Percentiles rank a stretch among this genome's conserved stretches.
Conservation (phyloP, 2,113 vertebrate genomes). For the Octodon degus region DNA sequence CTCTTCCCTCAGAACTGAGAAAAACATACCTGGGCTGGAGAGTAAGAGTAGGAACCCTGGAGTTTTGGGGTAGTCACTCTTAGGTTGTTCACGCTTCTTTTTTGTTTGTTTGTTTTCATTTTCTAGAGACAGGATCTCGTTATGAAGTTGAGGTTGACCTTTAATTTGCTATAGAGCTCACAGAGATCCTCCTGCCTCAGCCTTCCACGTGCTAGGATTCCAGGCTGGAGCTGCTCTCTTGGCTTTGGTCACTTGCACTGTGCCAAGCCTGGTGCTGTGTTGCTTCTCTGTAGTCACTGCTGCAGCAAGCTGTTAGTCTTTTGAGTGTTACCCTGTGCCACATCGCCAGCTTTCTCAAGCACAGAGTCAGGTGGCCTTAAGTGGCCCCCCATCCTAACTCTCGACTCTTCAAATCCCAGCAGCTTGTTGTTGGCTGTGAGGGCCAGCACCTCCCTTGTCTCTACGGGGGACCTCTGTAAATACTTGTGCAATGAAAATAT, state of each 20-base stretch:
- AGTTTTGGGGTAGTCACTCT: neutral
- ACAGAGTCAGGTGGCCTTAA: neutral
- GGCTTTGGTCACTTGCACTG: neutral
- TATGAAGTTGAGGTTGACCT: neutral
- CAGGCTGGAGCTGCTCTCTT: neutral
- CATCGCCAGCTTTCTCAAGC: neutral
- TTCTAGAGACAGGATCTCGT: neutral
- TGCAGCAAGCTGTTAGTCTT: neutral
- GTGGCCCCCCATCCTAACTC: neutral
- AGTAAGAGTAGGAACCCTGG: neutral
- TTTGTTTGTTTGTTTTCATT: neutral
- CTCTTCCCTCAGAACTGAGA: neutral
- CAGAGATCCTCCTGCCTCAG: neutral
- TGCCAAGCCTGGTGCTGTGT: neutral
- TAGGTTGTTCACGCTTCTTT: neutral
- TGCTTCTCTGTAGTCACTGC: neutral
- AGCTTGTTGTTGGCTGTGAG: neutral
- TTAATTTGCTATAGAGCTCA: neutral
- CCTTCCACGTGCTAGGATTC: neutral
- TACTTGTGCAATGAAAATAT: neutral
- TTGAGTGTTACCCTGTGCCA: neutral
- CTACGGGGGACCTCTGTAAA: neutral
- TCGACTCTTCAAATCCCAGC: neutral
- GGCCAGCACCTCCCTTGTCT: neutral
- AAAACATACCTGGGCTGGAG: accelerated